Conservation (phyloP, 2,797 vertebrate genomes). For the Tamandua tetradactyla region DNA sequence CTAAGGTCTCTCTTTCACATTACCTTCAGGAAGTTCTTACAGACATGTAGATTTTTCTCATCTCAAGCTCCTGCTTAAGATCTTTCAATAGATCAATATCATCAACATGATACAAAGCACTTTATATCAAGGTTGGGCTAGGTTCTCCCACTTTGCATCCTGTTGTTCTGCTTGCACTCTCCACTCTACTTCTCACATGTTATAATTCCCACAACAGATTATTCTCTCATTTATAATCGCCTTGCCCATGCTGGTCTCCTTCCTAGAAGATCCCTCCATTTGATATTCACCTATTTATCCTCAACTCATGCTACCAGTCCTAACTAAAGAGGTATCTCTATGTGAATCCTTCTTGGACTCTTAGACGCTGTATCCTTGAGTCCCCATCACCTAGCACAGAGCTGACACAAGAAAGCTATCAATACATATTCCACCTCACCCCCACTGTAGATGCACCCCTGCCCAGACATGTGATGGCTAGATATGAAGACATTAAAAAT, state of each 20-base stretch:
- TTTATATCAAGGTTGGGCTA: background rate
- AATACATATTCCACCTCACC: background rate
- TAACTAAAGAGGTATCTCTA: background rate
- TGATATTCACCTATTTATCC: background rate
- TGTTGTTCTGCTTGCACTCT: background rate
- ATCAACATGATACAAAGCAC: background rate
- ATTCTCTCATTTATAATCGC: too few relatives aligned
- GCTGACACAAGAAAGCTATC: background rate
- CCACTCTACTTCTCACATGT: background rate
- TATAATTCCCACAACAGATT: background rate
- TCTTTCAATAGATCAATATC: background rate
- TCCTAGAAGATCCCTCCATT: background rate
- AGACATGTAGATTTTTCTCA: background rate
- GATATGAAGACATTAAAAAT: slow-evolving; percentile 13
- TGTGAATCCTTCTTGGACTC: background rate
- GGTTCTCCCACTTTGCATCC: background rate
- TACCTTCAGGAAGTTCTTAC: background rate
- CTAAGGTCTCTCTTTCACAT: background rate
- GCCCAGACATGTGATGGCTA: background rate
- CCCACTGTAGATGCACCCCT: background rate
- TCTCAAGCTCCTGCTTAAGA: background rate
- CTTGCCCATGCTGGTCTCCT: background rate
- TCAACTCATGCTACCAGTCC: background rate
- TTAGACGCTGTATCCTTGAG: background rate
- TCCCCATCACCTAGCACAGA: background rate